A percentile compares a stretch with the other conserved stretches of the same genome.
phyloP scores from a whole-genome alignment of 2,797 vertebrate genomes.

The Siniperca scherzeri region DNA sequence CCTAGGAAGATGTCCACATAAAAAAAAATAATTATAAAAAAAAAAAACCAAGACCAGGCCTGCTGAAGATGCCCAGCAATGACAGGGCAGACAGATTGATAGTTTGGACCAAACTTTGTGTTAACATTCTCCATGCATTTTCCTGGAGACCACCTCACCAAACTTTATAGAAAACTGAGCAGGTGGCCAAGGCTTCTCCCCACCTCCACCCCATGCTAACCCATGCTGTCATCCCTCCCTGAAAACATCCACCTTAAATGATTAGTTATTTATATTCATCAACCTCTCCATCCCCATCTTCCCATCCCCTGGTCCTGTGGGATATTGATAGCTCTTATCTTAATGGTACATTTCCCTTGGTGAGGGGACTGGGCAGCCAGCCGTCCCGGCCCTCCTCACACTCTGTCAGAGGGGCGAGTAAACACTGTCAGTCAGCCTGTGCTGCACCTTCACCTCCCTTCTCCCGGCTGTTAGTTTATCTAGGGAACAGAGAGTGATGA shows the following conservation, averaged over 20 bases:
- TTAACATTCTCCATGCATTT: slow-evolving; percentile 46
- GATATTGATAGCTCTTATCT: slow-evolving; percentile 83
- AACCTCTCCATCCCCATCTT: slow-evolving; percentile 59
- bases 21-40: background rate
- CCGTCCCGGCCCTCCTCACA: slow-evolving; percentile 78
- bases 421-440: slow-evolving; percentile 85
- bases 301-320: slow-evolving; percentile 59
- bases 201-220: slow-evolving; percentile 40
- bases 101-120: slow-evolving; percentile 40
- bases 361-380: slow-evolving; percentile 68
- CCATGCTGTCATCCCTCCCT: slow-evolving; percentile 61
- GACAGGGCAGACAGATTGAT: slow-evolving; percentile 73
- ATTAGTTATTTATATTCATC: slow-evolving; percentile 73
- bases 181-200: slow-evolving; percentile 64
- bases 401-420: slow-evolving; percentile 84
- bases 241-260: slow-evolving; percentile 69
- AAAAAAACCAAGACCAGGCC: slow-evolving; percentile 15
- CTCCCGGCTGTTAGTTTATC: slow-evolving; percentile 92
- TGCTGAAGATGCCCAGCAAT: slow-evolving; percentile 24
- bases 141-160: slow-evolving; percentile 37
- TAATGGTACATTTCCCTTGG: slow-evolving; percentile 80
- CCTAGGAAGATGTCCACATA: background rate
- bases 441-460: slow-evolving; percentile 80
- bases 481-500: slow-evolving; percentile 89
- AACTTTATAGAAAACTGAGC: slow-evolving; percentile 44